Base-by-base conservation (phyloP, 2,888 invertebrate species). In the Acrobeloides nanus region DNA sequence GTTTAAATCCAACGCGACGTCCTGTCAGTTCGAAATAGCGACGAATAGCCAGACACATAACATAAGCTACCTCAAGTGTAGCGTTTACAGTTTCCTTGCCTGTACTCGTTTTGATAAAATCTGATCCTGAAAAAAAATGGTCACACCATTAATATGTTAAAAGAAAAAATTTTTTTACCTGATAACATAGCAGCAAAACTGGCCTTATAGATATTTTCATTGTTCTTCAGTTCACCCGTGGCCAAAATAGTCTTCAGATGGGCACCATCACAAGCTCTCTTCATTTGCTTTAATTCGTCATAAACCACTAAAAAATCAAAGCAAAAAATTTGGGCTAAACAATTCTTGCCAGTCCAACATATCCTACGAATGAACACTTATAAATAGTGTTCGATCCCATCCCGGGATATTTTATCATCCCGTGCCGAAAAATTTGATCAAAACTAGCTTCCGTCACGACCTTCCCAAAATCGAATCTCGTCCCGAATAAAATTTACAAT, bases 61-160 rank as follows among this genome's bases (percentile, higher is more conserved):
- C 84, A 42, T 90, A 78, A 0, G 90, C 92, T 35, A 86, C 84
- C 6, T 86, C 84, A 15, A 95, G 76, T 1, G 88, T 93, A 0
- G 97, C 95, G 79, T 97, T 97, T 0, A 89, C 83, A 1, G 82
- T 76, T 76, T 97, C 97, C 76, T 97, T 97, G 5, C 79, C 93
- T 3, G 12, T 12, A 29, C 53, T 53, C 8, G 60, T 60, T 39
- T 97, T 97, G 53, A 97, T 93, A 73, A 97, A 97, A 77, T 97
- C 88, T 4, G 90, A n/a, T 95, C 95, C 89, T 84, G 0, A 20
- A 10, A 26, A 7, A 26, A 29, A 51, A 32, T 40, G n/a, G 12
- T n/a, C n/a, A n/a, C n/a, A n/a, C n/a, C n/a, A n/a, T n/a, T n/a
- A n/a, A n/a, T n/a, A n/a, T n/a, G n/a, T n/a, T n/a, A n/a, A n/a